Evolutionary conservation across 2,797 vertebrate genomes (phyloP), one percentile per base, ranked within the genome.

Genomic region (Heteromormyrus szaboi): DNA sequence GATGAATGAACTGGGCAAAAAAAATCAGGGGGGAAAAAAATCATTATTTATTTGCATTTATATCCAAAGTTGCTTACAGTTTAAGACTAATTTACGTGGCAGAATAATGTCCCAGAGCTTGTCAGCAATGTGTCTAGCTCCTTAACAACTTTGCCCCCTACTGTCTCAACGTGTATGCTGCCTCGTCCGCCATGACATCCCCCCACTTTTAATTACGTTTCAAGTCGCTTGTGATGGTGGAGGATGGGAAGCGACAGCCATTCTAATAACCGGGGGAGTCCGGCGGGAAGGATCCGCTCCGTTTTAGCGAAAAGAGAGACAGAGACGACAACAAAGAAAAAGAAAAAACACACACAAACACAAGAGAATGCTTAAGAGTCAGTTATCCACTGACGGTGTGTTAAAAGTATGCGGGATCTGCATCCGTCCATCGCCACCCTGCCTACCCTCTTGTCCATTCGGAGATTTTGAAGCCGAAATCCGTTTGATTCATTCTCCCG

Each of bases 391-490:
- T 92, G 92, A 93, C 91, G 90, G 11, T 54, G 93, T 95, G 95
- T 94, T 93, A 91, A 93, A 95, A 89, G 62, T 89, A 90, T 91
- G 92, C 92, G 89, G 90, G 96, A 95, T 91, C 90, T 90, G 91
- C 94, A 93, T 95, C 93, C 96, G 95, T 96, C 94, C 95, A 94
- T 94, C 91, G 92, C 92, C 56, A 89, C 89, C 88, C 72, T 7
- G 9, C 62, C 89, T 17, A 48, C 62, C 88, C 89, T 89, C 89
- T 85, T 8, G 50, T 90, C 94, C 94, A 95, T 93, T 95, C 90
- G 90, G 95, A 95, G 95, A 93, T 92, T 94, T 96, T 95, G 95
- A 96, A 95, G 96, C 93, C 96, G 95, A 95, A 92, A 97, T 96
- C 96, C 95, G 94, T 95, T 94, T 93, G 94, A 96, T 96, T 97